Evolutionary conservation across 2,797 vertebrate genomes (phyloP).

Genomic region (Pachyuromys duprasi): DNA sequence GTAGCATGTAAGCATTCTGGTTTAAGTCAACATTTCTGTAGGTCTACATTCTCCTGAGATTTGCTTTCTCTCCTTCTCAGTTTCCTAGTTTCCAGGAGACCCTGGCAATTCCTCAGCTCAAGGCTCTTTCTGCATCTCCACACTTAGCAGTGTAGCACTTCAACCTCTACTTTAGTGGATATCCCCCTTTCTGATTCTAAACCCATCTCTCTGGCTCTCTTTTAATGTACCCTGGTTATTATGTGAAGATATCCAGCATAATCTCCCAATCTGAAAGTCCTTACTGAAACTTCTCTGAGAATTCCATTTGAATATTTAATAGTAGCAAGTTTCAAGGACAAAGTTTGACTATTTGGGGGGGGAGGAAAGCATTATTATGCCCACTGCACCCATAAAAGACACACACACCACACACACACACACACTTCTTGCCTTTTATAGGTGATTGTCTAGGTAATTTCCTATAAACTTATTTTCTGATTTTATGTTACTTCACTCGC

Average conservation of each 20-base stretch:
- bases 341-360: background rate
- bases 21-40: background rate
- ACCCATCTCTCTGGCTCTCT: background rate
- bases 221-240: background rate
- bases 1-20: background rate
- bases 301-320: background rate
- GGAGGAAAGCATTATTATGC: background rate
- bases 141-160: background rate
- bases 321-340: background rate
- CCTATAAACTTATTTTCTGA: background rate
- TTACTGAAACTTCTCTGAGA: background rate
- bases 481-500: background rate
- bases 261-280: background rate
- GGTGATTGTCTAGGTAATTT: background rate
- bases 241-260: background rate
- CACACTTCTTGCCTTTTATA: background rate
- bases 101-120: background rate
- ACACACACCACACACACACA: too few relatives aligned
- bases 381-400: background rate
- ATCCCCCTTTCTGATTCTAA: background rate
- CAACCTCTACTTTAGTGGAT: background rate
- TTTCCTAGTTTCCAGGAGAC: background rate
- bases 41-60: background rate
- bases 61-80: background rate
- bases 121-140: background rate